phyloP scores from a whole-genome alignment of 2,797 vertebrate species.

The Uromys caudimaculatus region DNA sequence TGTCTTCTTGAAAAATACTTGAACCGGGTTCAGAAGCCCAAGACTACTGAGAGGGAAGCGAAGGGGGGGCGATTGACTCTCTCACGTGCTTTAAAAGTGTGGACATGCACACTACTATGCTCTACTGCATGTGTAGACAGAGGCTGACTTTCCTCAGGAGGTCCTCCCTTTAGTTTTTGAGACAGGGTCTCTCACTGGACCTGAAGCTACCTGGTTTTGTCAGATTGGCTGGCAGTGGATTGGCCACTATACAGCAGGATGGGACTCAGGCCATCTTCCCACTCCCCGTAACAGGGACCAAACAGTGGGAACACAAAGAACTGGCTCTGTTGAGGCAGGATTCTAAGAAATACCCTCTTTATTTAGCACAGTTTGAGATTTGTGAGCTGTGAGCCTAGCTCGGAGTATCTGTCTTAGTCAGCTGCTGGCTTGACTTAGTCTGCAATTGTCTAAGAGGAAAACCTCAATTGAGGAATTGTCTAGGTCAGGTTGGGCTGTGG shows the following conservation, averaged over 20 bases:
- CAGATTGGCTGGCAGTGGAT: not conserved
- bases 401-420: not conserved
- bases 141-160: too few species aligned
- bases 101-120: not conserved
- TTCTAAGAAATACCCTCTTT: not conserved
- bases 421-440: not conserved
- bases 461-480: not conserved
- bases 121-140: not conserved
- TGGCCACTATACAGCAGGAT: not conserved
- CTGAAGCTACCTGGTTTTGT: not conserved
- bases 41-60: not conserved
- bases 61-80: not conserved
- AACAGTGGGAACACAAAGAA: not conserved
- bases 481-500: not conserved
- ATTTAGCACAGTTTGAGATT: not conserved
- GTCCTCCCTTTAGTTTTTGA: not conserved
- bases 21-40: constrained; percentile 15
- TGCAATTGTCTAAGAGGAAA: not conserved
- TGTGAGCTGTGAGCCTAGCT: not conserved
- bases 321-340: not conserved
- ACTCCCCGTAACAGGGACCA: too few species aligned
- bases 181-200: not conserved
- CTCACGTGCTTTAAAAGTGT: not conserved
- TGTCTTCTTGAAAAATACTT: constrained; percentile 56
- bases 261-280: too few species aligned